Conservation (phyloP, 2,888 invertebrate genomes). For the Carabus problematicus region DNA sequence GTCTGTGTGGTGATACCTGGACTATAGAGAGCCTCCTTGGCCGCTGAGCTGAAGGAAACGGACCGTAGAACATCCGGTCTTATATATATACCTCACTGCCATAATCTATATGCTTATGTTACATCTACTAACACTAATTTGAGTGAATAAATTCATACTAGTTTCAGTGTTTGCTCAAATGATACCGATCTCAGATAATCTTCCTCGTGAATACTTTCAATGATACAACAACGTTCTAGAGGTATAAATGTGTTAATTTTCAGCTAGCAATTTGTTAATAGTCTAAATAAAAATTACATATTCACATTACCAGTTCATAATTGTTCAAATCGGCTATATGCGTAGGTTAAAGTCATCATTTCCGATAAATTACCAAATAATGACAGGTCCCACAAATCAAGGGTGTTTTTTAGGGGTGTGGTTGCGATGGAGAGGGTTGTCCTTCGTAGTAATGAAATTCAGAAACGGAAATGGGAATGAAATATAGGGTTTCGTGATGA, state of each 20-base stretch:
- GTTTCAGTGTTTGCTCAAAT: background rate
- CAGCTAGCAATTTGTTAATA: no score
- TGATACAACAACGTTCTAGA: no score
- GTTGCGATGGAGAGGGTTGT: slow-evolving; percentile 25
- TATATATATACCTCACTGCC: no score
- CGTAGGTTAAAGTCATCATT: no score
- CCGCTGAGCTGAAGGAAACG: background rate
- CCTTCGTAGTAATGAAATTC: slow-evolving; percentile 34
- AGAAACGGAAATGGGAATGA: slow-evolving; percentile 24
- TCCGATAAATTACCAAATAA: slow-evolving; percentile 10
- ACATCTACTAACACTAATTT: no score
- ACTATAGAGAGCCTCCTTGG: background rate
- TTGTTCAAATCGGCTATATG: no score
- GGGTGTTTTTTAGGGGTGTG: slow-evolving; percentile 21
- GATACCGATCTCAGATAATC: no score
- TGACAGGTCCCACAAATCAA: slow-evolving; percentile 28
- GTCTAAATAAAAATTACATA: no score
- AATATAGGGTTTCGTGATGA: slow-evolving; percentile 33
- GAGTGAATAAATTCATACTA: slow-evolving; percentile 12
- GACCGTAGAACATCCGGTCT: slow-evolving; percentile 13
- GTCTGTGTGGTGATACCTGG: slow-evolving; percentile 28
- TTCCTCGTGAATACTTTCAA: no score
- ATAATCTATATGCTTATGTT: no score
- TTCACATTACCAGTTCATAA: no score
- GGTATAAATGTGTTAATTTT: no score